Evolutionary conservation across 2,888 invertebrate genomes (phyloP).

Genomic region (Philhelius pedissequus): DNA sequence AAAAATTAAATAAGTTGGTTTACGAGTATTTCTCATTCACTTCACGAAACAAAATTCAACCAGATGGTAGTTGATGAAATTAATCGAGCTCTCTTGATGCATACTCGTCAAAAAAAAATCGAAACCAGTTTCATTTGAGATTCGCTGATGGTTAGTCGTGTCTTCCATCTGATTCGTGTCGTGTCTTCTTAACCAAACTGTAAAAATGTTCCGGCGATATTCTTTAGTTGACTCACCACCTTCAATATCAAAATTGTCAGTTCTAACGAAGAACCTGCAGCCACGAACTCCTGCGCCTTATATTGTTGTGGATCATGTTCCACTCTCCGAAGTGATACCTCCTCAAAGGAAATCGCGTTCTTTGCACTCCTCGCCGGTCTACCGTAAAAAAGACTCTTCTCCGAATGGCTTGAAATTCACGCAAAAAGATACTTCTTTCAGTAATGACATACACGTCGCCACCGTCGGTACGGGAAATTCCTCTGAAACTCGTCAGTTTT

Average conservation of each 20-base stretch:
- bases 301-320: conserved; percentile 70
- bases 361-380: conserved; percentile 76
- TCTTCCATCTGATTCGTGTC: conserved; percentile 21
- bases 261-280: conserved; percentile 71
- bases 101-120: conserved; percentile 7
- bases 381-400: conserved; percentile 73
- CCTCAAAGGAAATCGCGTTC: conserved; percentile 74
- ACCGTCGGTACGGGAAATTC: conserved; percentile 33
- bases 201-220: conserved; percentile 76
- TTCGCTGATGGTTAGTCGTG: conserved; percentile 48
- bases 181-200: not conserved
- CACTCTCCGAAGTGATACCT: conserved; percentile 71
- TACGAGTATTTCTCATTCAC: not conserved
- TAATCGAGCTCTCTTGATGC: not conserved
- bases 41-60: conserved; percentile 23
- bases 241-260: conserved; percentile 73
- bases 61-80: not conserved
- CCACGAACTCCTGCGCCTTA: conserved; percentile 62
- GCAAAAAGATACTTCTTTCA: conserved; percentile 19
- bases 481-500: conserved; percentile 26
- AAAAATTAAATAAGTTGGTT: not conserved
- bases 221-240: conserved; percentile 76
- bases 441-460: not conserved
- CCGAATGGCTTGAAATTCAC: conserved; percentile 32
- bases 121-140: conserved; percentile 59